Evolutionary conservation across 2,797 vertebrate species (phyloP).

Genomic region (Pseudopleuronectes americanus): DNA sequence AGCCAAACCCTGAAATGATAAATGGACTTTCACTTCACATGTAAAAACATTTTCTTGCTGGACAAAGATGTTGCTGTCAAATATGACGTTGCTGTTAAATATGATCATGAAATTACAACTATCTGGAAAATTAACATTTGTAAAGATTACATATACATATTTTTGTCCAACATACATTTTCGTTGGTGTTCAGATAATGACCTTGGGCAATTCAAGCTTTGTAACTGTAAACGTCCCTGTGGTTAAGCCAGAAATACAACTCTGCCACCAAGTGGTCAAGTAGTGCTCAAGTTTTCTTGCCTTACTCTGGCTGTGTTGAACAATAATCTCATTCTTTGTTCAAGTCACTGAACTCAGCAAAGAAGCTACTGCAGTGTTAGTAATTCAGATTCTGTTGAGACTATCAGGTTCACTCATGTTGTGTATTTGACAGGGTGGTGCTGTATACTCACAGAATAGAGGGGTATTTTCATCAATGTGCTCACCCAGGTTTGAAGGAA

Average conservation of each 20-base stretch:
- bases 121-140: neutral
- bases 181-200: neutral
- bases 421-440: neutral
- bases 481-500: conserved; percentile 21
- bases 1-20: conserved; percentile 31
- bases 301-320: too few relatives aligned
- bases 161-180: neutral
- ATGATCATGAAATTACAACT: neutral
- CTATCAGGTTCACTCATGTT: too few relatives aligned
- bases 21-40: conserved; percentile 21
- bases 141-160: neutral
- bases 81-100: neutral
- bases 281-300: neutral
- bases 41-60: neutral
- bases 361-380: too few relatives aligned
- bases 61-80: neutral
- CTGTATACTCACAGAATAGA: neutral
- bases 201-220: neutral
- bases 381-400: too few relatives aligned
- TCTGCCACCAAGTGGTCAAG: conserved; percentile 65
- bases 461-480: neutral
- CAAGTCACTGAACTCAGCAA: too few relatives aligned
- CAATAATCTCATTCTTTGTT: too few relatives aligned
- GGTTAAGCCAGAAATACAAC: conserved; percentile 27
- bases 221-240: neutral